Percentiles rank a stretch among this genome's conserved stretches.
Conservation (phyloP, 2,888 invertebrate genomes). For the Dynastes hyllus region DNA sequence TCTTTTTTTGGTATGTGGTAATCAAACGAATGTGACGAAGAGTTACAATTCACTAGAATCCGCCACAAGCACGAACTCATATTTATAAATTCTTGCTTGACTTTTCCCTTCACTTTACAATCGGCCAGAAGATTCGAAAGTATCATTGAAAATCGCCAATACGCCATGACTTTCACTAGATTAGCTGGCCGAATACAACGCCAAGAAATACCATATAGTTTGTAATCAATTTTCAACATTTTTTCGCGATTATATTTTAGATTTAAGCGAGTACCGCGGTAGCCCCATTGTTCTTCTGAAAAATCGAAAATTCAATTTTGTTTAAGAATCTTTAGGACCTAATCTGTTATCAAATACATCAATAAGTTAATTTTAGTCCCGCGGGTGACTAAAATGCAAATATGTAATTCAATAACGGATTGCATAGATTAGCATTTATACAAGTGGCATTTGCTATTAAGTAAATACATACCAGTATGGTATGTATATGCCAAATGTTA, state of each 20-base stretch:
- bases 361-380: too few relatives aligned
- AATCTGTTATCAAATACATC: background rate
- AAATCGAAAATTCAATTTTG: background rate
- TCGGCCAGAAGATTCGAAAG: conserved; percentile 60
- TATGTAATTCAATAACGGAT: background rate
- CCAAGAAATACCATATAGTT: conserved; percentile 37
- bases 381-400: background rate
- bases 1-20: conserved; percentile 31
- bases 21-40: conserved; percentile 64
- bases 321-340: background rate
- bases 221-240: conserved; percentile 40
- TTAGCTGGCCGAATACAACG: conserved; percentile 20
- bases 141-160: conserved; percentile 40
- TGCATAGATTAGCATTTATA: background rate
- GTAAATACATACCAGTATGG: background rate
- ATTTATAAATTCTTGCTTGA: conserved; percentile 69
- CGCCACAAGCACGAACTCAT: conserved; percentile 65
- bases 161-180: conserved; percentile 23
- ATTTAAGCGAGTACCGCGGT: conserved; percentile 21
- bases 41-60: conserved; percentile 66
- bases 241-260: conserved; percentile 38
- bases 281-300: background rate
- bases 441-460: conserved; percentile 3
- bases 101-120: conserved; percentile 70
- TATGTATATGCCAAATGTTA: background rate